phyloP scores from a whole-genome alignment of 2,113 vertebrate species.

The Psittacus erithacus region DNA sequence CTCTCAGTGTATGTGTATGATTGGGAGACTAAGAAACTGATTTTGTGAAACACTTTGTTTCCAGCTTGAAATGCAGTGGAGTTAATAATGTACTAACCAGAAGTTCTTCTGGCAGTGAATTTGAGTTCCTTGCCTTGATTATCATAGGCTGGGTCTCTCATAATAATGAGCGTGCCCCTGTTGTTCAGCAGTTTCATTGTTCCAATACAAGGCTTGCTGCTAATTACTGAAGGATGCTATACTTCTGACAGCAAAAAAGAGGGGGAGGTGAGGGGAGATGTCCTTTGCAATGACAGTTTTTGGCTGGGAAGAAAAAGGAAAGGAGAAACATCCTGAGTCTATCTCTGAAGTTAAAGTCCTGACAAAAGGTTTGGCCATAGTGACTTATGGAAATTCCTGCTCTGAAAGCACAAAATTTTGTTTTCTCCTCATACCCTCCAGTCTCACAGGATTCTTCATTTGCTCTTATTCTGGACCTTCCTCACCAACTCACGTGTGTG shows the following conservation, averaged over 20 bases:
- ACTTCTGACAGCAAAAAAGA: not conserved
- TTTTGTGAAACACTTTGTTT: not conserved
- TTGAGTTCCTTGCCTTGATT: not conserved
- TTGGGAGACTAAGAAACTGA: not conserved
- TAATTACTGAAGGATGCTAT: not conserved
- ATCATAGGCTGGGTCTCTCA: not conserved
- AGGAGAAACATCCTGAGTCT: not conserved
- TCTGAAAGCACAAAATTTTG: not conserved
- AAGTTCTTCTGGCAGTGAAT: not conserved
- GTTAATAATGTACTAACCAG: not conserved
- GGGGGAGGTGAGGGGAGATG: not conserved
- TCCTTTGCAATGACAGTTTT: not conserved
- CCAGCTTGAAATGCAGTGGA: not conserved
- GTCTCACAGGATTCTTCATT: not conserved
- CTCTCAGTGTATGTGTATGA: not conserved
- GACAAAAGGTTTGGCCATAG: not conserved
- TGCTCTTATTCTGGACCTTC: not conserved
- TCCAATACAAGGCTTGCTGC: not conserved
- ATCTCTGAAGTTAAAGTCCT: not conserved
- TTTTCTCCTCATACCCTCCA: not conserved
- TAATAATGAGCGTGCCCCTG: not conserved
- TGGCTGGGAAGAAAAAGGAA: not conserved
- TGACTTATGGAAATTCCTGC: not conserved
- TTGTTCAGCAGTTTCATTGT: conserved; percentile 37
- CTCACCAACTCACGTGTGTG: not conserved